Conservation (phyloP, 35 echinoderm and acorn worm genomes). For the Holothuria glaberrima region DNA sequence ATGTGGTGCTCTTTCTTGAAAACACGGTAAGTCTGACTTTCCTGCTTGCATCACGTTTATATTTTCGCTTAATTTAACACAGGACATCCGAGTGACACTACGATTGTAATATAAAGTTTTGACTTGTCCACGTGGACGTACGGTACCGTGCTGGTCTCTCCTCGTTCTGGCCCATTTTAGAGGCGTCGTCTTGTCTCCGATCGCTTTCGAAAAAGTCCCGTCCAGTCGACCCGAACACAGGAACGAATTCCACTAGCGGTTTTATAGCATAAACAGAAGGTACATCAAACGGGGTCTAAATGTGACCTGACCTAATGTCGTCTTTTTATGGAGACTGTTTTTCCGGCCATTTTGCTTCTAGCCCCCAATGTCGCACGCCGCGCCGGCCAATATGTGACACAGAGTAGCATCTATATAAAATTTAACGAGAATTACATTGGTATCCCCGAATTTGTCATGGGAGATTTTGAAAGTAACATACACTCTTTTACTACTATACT, state of each 20-base stretch:
- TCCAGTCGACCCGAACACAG: constrained; percentile 21
- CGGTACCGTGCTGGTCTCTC: not conserved
- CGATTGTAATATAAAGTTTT: constrained; percentile 17
- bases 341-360: not conserved
- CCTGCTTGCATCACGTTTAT: not conserved
- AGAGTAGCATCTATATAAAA: not conserved
- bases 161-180: constrained; percentile 12
- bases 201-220: constrained; percentile 8
- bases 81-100: constrained; percentile 6
- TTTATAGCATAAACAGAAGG: constrained; percentile 31
- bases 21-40: constrained; percentile 27
- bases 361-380: constrained; percentile 11
- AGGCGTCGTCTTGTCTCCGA: constrained; percentile 25
- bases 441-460: not conserved
- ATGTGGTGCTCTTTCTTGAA: constrained; percentile 27
- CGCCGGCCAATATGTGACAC: not conserved
- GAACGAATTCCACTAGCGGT: constrained; percentile 28
- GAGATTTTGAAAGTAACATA: not conserved
- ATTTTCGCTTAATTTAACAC: constrained; percentile 21
- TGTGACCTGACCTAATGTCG: not conserved
- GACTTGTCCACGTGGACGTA: constrained; percentile 11
- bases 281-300: constrained; percentile 21
- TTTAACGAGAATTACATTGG: not conserved
- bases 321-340: not conserved
- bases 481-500: constrained; percentile 14